phyloP scores from a whole-genome alignment of 2,888 invertebrate genomes.

The Sinodicranocentrus sp. region DNA sequence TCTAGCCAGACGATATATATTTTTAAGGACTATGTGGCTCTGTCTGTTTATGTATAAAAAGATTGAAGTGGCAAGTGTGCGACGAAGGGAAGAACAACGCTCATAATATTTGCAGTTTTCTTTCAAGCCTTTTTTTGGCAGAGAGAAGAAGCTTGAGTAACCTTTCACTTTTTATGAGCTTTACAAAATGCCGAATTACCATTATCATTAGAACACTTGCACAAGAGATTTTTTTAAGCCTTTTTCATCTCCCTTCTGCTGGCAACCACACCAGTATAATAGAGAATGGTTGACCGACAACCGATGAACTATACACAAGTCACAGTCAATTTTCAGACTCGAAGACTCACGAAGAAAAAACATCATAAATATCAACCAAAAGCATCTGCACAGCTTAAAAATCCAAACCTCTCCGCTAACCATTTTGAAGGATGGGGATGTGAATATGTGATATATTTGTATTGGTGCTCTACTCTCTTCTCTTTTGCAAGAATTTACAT shows the following conservation, averaged over 20 bases:
- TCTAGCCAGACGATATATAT: not conserved
- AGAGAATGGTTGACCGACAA: conserved; percentile 46
- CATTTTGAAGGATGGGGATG: conserved; percentile 40
- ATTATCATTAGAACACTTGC: conserved; percentile 40
- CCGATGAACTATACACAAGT: conserved; percentile 35
- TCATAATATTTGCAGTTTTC: conserved; percentile 41
- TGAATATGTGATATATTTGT: no score
- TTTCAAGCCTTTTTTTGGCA: conserved; percentile 38
- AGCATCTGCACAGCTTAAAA: conserved; percentile 23
- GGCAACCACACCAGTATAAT: not conserved
- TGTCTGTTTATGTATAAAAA: not conserved
- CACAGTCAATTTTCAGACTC: conserved; percentile 4
- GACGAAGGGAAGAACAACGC: conserved; percentile 7
- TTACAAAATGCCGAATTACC: conserved; percentile 32
- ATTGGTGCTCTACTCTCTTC: no score
- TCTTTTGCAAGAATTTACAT: conserved; percentile 15
- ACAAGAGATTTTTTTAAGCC: conserved; percentile 1
- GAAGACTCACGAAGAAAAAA: conserved; percentile 28
- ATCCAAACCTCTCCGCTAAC: conserved; percentile 31
- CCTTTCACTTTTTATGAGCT: conserved; percentile 48
- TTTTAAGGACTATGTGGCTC: no score
- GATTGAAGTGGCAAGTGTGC: conserved; percentile 39
- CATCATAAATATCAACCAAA: conserved; percentile 45
- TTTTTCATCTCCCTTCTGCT: not conserved
- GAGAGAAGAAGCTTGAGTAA: conserved; percentile 10